These are phyloP conservation scores for Ginglymostoma cirratum DNA, from an alignment of 2,113 vertebrate genomes.

Conservation along the genomic window DNA sequence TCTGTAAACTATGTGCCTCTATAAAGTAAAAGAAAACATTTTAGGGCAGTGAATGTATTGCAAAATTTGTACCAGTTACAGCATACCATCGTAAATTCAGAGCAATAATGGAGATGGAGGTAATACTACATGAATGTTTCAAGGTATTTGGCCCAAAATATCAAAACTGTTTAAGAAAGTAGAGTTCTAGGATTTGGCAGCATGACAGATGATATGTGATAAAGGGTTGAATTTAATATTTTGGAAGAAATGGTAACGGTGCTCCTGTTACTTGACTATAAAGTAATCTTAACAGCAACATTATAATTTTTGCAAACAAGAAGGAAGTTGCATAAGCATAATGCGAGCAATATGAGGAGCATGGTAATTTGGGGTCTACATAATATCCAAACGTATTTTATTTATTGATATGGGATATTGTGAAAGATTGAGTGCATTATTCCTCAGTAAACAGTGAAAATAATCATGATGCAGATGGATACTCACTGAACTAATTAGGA, in stretches of 20 bases:
- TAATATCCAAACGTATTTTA: not conserved
- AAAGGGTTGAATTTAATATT: slow-evolving; percentile 15
- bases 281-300: not conserved
- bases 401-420: not conserved
- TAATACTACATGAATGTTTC: not conserved
- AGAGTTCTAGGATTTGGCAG: not conserved
- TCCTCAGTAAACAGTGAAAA: not conserved
- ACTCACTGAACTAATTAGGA: not conserved
- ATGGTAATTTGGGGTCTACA: not conserved
- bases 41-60: not conserved
- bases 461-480: not conserved
- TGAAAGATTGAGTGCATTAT: not conserved
- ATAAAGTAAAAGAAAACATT: not conserved
- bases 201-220: not conserved
- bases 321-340: not conserved
- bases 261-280: not conserved
- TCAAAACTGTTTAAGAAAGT: not conserved
- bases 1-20: not conserved
- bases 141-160: not conserved
- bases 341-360: not conserved
- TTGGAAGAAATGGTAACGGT: not conserved
- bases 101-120: not conserved
- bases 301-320: not conserved
- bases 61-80: not conserved
- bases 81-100: not conserved